Conservation (phyloP, 2,797 vertebrate genomes). For the Mus caroli region DNA sequence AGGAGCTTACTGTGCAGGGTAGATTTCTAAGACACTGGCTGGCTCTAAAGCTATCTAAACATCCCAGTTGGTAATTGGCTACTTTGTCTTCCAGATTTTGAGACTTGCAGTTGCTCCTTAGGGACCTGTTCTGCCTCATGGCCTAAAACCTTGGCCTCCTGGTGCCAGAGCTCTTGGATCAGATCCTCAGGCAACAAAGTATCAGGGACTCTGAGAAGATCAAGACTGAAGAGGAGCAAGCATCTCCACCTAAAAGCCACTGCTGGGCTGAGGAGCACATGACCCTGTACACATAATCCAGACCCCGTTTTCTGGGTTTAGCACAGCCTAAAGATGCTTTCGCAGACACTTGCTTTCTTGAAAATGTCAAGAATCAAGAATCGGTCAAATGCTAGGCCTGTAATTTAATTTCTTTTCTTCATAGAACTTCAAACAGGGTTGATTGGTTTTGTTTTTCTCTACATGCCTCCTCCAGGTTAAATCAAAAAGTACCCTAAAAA, state of each 20-base stretch:
- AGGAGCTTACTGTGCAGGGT: slow-evolving; percentile 49
- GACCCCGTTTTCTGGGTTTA: background rate
- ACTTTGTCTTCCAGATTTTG: slow-evolving; percentile 65
- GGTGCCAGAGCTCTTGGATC: slow-evolving; percentile 22
- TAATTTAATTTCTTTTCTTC: background rate
- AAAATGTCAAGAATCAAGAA: slow-evolving; percentile 1
- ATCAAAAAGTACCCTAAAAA: slow-evolving; percentile 54
- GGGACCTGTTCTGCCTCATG: slow-evolving; percentile 44
- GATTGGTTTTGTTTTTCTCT: background rate
- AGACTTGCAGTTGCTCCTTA: slow-evolving; percentile 56
- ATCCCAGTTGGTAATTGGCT: slow-evolving; percentile 58
- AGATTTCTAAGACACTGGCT: slow-evolving; percentile 70
- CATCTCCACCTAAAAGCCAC: slow-evolving; percentile 45
- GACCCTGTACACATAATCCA: background rate
- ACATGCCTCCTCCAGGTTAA: slow-evolving; percentile 9
- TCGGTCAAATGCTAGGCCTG: slow-evolving; percentile 43
- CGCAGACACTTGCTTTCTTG: background rate
- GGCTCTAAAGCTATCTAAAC: slow-evolving; percentile 55
- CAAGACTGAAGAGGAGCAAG: slow-evolving; percentile 38
- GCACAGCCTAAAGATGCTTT: background rate
- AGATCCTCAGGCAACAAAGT: background rate
- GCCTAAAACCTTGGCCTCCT: slow-evolving; percentile 17
- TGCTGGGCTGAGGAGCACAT: background rate
- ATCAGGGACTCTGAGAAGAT: slow-evolving; percentile 18
- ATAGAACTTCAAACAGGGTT: slow-evolving; percentile 6